Conservation (phyloP, 2,113 vertebrate species). For the Bufo bufo region DNA sequence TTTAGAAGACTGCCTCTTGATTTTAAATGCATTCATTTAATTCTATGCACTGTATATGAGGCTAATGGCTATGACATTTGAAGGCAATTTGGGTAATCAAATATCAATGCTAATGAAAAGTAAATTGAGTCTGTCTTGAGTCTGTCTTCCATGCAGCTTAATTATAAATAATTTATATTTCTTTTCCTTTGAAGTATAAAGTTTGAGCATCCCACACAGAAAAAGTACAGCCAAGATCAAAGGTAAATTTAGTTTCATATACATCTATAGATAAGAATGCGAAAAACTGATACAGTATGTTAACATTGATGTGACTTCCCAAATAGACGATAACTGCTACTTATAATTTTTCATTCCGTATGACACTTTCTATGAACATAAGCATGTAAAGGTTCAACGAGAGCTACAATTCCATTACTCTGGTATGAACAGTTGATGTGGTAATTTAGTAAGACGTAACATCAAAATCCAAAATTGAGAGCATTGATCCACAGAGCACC, state of each 20-base stretch:
- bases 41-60: slow-evolving; percentile 21
- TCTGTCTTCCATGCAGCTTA: slow-evolving; percentile 44
- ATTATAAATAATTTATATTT: slow-evolving; percentile 56
- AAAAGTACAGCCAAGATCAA: slow-evolving; percentile 40
- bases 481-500: too few species aligned
- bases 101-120: slow-evolving; percentile 55
- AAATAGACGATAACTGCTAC: background rate
- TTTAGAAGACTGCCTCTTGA: slow-evolving; percentile 5
- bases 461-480: too few species aligned
- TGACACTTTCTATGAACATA: too few species aligned
- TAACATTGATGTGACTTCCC: background rate
- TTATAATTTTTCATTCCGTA: too few species aligned
- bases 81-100: slow-evolving; percentile 50
- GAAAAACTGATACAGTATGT: background rate
- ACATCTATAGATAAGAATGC: background rate
- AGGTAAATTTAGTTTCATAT: slow-evolving; percentile 18
- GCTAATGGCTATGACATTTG: slow-evolving; percentile 57
- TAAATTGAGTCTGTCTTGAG: slow-evolving; percentile 52
- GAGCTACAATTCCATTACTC: too few species aligned
- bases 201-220: slow-evolving; percentile 45
- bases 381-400: too few species aligned
- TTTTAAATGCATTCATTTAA: slow-evolving; percentile 17
- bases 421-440: too few species aligned
- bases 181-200: slow-evolving; percentile 41
- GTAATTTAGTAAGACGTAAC: too few species aligned